Conservation (phyloP, 2,888 invertebrate species). For the Zaprionus lineosus region DNA sequence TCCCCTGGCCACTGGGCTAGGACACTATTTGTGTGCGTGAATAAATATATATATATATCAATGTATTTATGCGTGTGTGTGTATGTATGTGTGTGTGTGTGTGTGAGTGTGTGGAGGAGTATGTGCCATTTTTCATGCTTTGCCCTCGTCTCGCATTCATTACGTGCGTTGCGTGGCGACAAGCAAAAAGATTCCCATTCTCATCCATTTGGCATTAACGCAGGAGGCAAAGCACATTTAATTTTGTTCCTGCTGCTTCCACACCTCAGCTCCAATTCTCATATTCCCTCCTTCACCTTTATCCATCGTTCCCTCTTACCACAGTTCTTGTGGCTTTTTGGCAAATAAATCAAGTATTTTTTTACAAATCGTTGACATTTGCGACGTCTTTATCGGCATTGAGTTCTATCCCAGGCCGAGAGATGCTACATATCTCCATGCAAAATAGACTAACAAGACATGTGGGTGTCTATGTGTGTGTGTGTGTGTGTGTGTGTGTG, state of each 20-base stretch:
- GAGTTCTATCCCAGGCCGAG: conserved; percentile 22
- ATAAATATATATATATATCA: neutral
- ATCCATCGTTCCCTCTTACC: too few relatives aligned
- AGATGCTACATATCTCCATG: conserved; percentile 21
- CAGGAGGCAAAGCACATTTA: conserved; percentile 62
- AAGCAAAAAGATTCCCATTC: conserved; percentile 28
- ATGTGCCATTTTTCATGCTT: conserved; percentile 61
- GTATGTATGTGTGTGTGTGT: too few relatives aligned
- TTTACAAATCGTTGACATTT: conserved; percentile 78
- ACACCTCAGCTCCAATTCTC: neutral
- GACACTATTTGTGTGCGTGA: too few relatives aligned
- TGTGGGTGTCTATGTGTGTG: conserved; percentile 1
- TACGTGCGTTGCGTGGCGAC: conserved; percentile 71
- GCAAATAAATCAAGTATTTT: conserved; percentile 75
- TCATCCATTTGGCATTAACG: conserved; percentile 52
- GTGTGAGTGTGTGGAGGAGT: conserved; percentile 17
- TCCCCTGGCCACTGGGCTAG: too few relatives aligned
- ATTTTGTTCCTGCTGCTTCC: conserved; percentile 50
- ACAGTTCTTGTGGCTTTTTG: conserved; percentile 25
- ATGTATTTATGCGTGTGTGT: too few relatives aligned
- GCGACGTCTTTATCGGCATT: conserved; percentile 68
- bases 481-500: conserved; percentile 1
- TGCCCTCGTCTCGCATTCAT: conserved; percentile 65
- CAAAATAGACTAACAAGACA: conserved; percentile 27
- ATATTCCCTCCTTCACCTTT: too few relatives aligned